Evolutionary conservation across 1,140 invertebrate genomes (phyloP), one percentile per base, ranked within the genome.

Genomic region (Heliothis virescens): DNA sequence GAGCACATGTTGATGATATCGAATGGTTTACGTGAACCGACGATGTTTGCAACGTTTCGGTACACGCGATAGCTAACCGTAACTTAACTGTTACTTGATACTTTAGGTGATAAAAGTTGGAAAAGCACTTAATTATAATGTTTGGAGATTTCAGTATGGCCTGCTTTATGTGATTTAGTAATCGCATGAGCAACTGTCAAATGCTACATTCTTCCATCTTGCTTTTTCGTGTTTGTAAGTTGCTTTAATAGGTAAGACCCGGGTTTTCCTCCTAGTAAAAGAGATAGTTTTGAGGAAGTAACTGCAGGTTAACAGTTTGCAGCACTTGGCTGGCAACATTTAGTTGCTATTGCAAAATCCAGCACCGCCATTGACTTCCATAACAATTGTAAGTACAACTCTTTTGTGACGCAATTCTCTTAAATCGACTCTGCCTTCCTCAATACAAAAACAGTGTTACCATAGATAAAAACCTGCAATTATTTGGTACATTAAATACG

Each of bases 1-100:
- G 9, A 52, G 13, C 53, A 63, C 26, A 16, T 62, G 59, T 63
- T 48, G 59, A 75, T 52, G 59, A 72, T 75, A 75, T 75, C 59
- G 57, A 48, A 9, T 29, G 12, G 47, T 75, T 79, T 81, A 79
- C 85, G 60, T 82, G 81, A 83, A 83, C 77, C 57, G 60, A 75
- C 57, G 74, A 83, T 74, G 73, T 76, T 80, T 80, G 80, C 80
- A 82, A 84, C 84, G 81, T 82, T 84, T 83, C 55, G 74, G 78
- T 83, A 78, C 90, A 90, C 90, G 89, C 89, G 83, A 89, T 47
- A 65, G 21, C 79, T 90, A 87, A 90, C 90, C 85, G 87, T 90
- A 91, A 88, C 16, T 76, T 90, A 89, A 90, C 88, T 89, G 89
- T 91, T 89, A 83, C 87, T 86, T 86, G 57, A 47, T 69, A 52